Percentiles rank a stretch among this genome's conserved stretches.
phyloP scores from a whole-genome alignment of 2,888 invertebrate species.

The Disparrhopalites patrizii region DNA sequence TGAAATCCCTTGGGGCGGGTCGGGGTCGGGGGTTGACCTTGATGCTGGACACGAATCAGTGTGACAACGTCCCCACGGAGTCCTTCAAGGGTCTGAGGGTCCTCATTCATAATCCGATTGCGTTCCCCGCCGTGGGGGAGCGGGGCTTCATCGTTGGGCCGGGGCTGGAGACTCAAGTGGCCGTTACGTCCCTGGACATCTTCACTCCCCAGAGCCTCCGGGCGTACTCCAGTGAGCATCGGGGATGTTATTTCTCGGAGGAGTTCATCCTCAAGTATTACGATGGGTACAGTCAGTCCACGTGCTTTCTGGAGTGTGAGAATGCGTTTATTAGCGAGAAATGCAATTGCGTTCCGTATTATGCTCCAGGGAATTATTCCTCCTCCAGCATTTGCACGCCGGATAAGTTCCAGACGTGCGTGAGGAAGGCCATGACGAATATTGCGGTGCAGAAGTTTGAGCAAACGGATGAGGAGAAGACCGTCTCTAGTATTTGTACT shows the following conservation, averaged over 20 bases:
- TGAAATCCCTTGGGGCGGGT: slow-evolving; percentile 43
- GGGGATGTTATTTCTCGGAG: slow-evolving; percentile 38
- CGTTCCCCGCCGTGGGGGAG: slow-evolving; percentile 44
- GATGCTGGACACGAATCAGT: slow-evolving; percentile 41
- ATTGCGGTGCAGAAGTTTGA: not conserved
- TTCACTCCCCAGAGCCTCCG: slow-evolving; percentile 36
- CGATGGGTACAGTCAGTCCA: slow-evolving; percentile 41
- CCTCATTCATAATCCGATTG: slow-evolving; percentile 32
- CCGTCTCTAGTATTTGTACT: not conserved
- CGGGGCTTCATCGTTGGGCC: slow-evolving; percentile 42
- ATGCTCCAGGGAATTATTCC: slow-evolving; percentile 18
- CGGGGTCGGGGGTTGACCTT: slow-evolving; percentile 42
- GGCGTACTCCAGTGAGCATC: slow-evolving; percentile 28
- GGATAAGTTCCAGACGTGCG: not conserved
- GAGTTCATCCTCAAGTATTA: slow-evolving; percentile 37
- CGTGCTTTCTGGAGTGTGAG: slow-evolving; percentile 43
- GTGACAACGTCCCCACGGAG: slow-evolving; percentile 44
- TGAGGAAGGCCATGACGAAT: not conserved
- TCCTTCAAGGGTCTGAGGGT: slow-evolving; percentile 44
- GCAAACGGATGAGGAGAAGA: not conserved
- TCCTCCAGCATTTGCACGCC: not conserved
- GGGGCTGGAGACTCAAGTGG: slow-evolving; percentile 42
- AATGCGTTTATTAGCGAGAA: slow-evolving; percentile 33
- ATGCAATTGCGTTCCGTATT: slow-evolving; percentile 42
- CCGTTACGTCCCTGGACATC: slow-evolving; percentile 42